Evolutionary conservation across 2,113 vertebrate species (phyloP).

Genomic region (Vireo altiloquus): DNA sequence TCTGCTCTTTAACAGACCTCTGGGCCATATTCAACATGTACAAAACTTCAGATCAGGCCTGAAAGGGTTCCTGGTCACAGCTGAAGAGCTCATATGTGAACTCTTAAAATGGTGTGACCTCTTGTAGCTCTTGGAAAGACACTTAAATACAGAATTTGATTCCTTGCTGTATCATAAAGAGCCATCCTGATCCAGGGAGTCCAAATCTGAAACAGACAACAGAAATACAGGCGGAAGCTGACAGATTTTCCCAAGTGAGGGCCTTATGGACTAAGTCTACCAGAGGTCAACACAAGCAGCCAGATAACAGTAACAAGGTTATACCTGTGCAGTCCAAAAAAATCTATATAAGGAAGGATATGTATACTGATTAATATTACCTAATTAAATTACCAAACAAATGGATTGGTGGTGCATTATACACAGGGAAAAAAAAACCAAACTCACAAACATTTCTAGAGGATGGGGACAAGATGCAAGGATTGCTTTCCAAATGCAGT

Average conservation of each 20-base stretch:
- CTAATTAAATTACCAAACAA: background rate
- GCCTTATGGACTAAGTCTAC: background rate
- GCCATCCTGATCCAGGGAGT: background rate
- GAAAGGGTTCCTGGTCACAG: background rate
- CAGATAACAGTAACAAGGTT: background rate
- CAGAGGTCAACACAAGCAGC: background rate
- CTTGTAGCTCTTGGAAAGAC: background rate
- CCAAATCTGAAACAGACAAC: background rate
- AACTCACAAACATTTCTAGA: background rate
- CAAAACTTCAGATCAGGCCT: background rate
- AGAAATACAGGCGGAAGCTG: background rate
- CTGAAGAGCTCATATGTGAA: background rate
- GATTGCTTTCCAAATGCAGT: background rate
- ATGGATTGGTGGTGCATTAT: background rate
- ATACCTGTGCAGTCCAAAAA: background rate
- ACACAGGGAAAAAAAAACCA: background rate
- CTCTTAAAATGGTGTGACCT: background rate
- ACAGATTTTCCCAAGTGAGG: background rate
- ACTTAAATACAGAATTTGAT: background rate
- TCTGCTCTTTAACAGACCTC: background rate
- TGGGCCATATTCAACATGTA: accelerated
- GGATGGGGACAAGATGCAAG: background rate
- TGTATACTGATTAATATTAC: background rate
- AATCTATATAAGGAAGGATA: background rate
- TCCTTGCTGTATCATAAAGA: background rate